Base-by-base conservation (phyloP, 2,888 invertebrate genomes). In the Belgica antarctica region DNA sequence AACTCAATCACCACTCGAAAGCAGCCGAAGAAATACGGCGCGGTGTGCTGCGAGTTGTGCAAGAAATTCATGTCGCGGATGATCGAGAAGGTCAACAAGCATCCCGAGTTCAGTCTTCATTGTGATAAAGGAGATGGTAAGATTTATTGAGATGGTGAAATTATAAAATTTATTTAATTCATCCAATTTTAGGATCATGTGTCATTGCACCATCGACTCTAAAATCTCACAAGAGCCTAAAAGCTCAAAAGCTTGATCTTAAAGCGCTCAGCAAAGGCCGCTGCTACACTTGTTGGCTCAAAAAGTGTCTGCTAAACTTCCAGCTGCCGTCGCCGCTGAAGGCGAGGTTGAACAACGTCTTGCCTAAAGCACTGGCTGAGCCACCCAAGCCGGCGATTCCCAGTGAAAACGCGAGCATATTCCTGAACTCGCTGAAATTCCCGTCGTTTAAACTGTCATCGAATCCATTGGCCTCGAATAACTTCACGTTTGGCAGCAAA, bases 221-320 rank as follows among this genome's bases (percentile, higher is more conserved):
- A 47, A 47, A 72, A 74, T 87, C 87, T 73, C 88, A 88, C 75
- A 85, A 87, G 74, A 87, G 87, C 86, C 87, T 59, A 27, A 59
- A 59, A 59, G 59, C 59, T 59, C 59, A 59, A 24, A 59, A 59
- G 25, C 24, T 87, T 57, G 47, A 68, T 57, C 27, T 70, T 2
- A 70, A 70, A 27, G 15, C 15, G 5, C 27, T 70, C 1, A 61
- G 70, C 76, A 88, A 88, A 76, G 85, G 88, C 46, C 83, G 91
- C 36, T 94, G 94, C 79, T 87, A 89, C 68, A 92, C 92, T 15
- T 94, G 94, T 78, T 93, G 94, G 91, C 82, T 94, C 10, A 90
- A 89, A 79, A 86, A 90, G 83, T 93, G 93, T 77, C 81, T 93
- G 57, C 86, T 87, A 75, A 86, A 88, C 71, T 90, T 90, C 78